A percentile compares a stretch with the other conserved stretches of the same genome.
Conservation (phyloP, 1,140 invertebrate species). For the Carcinoscorpius rotundicauda region DNA sequence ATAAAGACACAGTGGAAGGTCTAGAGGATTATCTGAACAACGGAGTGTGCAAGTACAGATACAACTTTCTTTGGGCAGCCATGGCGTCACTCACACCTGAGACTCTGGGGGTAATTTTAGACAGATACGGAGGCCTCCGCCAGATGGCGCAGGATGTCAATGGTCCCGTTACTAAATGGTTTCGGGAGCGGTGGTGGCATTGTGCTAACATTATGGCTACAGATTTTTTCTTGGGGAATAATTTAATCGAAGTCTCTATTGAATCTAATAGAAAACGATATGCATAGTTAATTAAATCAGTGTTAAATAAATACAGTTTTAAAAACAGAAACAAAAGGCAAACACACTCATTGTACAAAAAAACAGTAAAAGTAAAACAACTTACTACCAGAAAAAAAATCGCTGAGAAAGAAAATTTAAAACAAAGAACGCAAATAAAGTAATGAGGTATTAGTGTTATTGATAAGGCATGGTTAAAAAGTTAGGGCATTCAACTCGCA, state of each 20-base stretch:
- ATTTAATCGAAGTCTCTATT: constrained; percentile 55
- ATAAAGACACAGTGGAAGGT: constrained; percentile 38
- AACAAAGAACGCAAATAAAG: too few species aligned
- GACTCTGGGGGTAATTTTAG: constrained; percentile 46
- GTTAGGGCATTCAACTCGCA: too few species aligned
- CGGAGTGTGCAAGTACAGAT: constrained; percentile 12
- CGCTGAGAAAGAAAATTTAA: too few species aligned
- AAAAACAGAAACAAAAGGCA: too few species aligned
- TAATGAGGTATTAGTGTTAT: too few species aligned
- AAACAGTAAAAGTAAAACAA: too few species aligned
- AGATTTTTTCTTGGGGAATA: constrained; percentile 59
- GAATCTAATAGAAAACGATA: constrained; percentile 35
- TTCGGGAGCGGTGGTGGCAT: constrained; percentile 46
- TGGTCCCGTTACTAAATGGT: constrained; percentile 49
- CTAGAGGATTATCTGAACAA: constrained; percentile 37
- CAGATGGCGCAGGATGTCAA: constrained; percentile 55
- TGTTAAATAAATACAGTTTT: too few species aligned
- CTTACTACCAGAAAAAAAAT: too few species aligned
- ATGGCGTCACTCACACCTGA: constrained; percentile 62
- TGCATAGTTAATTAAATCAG: neutral
- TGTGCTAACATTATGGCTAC: constrained; percentile 57
- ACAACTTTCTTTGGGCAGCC: constrained; percentile 12
- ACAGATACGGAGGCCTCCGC: constrained; percentile 39
- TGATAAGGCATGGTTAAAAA: too few species aligned
- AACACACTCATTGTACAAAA: too few species aligned